Evolutionary conservation across 2,113 vertebrate species (phyloP), one percentile per base, ranked within the genome.

Genomic region (Psettodes erumei): DNA sequence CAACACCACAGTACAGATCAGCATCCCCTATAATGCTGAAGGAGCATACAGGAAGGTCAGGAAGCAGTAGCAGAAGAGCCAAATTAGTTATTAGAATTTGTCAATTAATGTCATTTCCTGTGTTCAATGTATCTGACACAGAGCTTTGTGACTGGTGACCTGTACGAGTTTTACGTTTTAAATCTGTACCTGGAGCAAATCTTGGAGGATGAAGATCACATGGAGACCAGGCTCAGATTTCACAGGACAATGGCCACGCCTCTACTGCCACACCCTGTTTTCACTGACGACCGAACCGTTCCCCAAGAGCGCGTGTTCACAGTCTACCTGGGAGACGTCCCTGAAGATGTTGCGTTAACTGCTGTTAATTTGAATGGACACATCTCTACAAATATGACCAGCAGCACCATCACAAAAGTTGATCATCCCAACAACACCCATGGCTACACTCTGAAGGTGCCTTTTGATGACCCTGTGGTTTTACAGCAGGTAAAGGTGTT

Each of bases 1-100:
- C 13, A 58, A 83, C 0, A 0, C 5, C 2, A 70, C 58, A 1
- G 13, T 91, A 10, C 43, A 70, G 1, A 71, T 92, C 1, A 33
- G 77, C 23, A 77, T 94, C 27, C 91, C 92, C 1, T 80, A 77
- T 38, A 62, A 82, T n/a, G 86, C 87, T 13, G 68, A 83, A 3
- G 91, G 90, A 59, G 89, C 70, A 9, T 54, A 77, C 78, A 87
- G 90, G 42, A 91, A 89, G 90, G 93, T 93, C 13, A n/a, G 7
- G 7, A 23, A 12, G 2, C n/a, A n/a, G n/a, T n/a, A n/a, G n/a
- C n/a, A n/a, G n/a, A n/a, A n/a, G n/a, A n/a, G n/a, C n/a, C n/a
- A n/a, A n/a, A n/a, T n/a, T n/a, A n/a, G n/a, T n/a, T n/a, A n/a
- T n/a, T n/a, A n/a, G n/a, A n/a, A n/a, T n/a, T n/a, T n/a, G n/a